phyloP scores from a whole-genome alignment of 2,888 invertebrate genomes.

The Pseudanteris insignis region DNA sequence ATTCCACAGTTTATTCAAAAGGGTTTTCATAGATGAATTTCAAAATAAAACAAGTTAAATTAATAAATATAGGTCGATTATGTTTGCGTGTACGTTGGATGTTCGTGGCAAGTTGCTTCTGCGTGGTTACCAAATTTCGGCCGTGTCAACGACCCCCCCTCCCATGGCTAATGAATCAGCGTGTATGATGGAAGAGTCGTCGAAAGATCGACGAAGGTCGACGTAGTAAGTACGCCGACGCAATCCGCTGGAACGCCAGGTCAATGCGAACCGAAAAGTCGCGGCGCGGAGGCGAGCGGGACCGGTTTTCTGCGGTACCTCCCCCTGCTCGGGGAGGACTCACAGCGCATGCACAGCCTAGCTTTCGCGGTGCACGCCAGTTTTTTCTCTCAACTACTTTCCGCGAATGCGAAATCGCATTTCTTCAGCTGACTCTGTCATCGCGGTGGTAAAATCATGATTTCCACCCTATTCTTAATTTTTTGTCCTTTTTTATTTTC shows the following conservation, averaged over 20 bases:
- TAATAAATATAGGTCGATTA: no score
- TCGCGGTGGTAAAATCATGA: background rate
- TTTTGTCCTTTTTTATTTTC: background rate
- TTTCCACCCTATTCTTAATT: background rate
- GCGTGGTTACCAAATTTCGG: no score
- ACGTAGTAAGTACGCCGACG: conserved; percentile 49
- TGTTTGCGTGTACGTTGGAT: no score
- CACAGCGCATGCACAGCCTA: conserved; percentile 34
- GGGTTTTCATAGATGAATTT: no score
- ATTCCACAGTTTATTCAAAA: no score
- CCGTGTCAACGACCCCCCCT: background rate
- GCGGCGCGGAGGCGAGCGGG: conserved; percentile 50
- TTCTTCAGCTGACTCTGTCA: conserved; percentile 8
- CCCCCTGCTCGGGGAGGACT: conserved; percentile 28
- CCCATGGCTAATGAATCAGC: conserved; percentile 12
- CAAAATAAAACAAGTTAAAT: no score
- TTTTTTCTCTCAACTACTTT: conserved; percentile 31
- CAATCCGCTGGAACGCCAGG: conserved; percentile 49
- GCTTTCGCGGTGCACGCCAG: conserved; percentile 28
- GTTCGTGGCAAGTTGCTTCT: no score
- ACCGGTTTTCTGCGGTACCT: conserved; percentile 53
- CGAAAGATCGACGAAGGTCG: conserved; percentile 47
- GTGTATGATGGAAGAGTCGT: conserved; percentile 39
- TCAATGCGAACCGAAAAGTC: conserved; percentile 52
- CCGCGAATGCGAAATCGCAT: conserved; percentile 32